Evolutionary conservation across 2,888 invertebrate genomes (phyloP).

Genomic region (Hemithea aestivaria): DNA sequence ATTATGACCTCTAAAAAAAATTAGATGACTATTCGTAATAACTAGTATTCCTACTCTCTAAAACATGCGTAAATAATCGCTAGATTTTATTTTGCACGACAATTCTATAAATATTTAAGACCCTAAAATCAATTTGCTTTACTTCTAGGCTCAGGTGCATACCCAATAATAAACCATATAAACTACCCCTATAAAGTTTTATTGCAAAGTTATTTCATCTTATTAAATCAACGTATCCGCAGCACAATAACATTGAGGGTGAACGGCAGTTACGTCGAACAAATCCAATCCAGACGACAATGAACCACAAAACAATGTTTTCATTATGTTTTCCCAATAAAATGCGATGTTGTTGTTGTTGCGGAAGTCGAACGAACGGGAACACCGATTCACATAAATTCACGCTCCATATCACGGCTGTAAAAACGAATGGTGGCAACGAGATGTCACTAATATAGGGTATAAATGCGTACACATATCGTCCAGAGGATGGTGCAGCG

Average conservation of each 20-base stretch:
- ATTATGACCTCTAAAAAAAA: too few relatives aligned
- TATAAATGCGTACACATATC: constrained; percentile 59
- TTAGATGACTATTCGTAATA: too few relatives aligned
- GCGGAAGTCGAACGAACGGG: constrained; percentile 11
- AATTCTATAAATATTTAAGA: too few relatives aligned
- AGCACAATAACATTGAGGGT: not conserved
- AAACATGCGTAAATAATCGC: too few relatives aligned
- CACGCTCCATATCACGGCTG: constrained; percentile 9
- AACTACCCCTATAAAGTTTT: too few relatives aligned
- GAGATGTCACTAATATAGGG: constrained; percentile 11
- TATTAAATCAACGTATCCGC: too few relatives aligned
- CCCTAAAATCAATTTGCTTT: too few relatives aligned
- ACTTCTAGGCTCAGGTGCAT: too few relatives aligned
- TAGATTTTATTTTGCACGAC: too few relatives aligned
- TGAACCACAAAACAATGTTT: not conserved
- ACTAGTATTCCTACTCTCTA: too few relatives aligned
- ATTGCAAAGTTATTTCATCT: too few relatives aligned
- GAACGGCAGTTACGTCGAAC: not conserved
- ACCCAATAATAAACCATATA: too few relatives aligned
- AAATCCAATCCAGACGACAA: not conserved
- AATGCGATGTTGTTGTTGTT: constrained; percentile 9
- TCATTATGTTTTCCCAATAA: constrained; percentile 11
- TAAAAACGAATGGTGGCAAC: constrained; percentile 3
- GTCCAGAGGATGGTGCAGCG: constrained; percentile 46
- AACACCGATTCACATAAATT: constrained; percentile 11